These are phyloP conservation scores for Daboia siamensis DNA, from an alignment of 2,113 vertebrate species.

Conservation along the genomic window DNA sequence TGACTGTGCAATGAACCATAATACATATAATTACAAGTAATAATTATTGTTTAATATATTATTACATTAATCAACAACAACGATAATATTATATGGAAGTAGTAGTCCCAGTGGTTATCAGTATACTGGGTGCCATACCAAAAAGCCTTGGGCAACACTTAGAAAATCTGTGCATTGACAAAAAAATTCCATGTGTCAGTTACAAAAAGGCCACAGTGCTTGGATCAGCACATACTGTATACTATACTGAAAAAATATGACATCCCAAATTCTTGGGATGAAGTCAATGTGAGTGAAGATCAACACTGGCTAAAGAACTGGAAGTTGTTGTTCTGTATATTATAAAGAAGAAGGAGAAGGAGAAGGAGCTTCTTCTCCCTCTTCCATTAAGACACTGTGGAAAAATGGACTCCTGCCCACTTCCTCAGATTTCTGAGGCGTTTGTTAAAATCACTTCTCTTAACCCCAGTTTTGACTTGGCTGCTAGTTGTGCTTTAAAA, in stretches of 20 bases:
- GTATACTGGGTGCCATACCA: not conserved
- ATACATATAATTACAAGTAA: not conserved
- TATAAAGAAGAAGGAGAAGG: not conserved
- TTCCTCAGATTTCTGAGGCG: not conserved
- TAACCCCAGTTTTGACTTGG: not conserved
- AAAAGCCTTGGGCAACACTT: not conserved
- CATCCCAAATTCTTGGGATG: not conserved
- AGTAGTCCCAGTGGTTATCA: not conserved
- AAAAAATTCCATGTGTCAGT: not conserved
- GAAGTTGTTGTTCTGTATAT: not conserved
- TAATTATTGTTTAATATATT: not conserved
- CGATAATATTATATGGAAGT: not conserved
- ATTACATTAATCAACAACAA: not conserved
- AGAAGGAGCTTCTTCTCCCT: not conserved
- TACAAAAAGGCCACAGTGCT: not conserved
- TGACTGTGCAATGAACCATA: not conserved
- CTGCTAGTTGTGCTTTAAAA: not conserved
- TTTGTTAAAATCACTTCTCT: not conserved
- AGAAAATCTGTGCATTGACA: not conserved
- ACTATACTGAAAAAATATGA: not conserved
- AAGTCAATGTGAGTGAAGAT: not conserved
- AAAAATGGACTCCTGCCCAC: not conserved
- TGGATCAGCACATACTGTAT: not conserved
- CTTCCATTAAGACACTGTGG: not conserved
- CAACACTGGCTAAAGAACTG: not conserved